Percentiles rank a stretch among this genome's conserved stretches.
phyloP scores from a whole-genome alignment of 1,140 invertebrate species.

The Triops longicaudatus region DNA sequence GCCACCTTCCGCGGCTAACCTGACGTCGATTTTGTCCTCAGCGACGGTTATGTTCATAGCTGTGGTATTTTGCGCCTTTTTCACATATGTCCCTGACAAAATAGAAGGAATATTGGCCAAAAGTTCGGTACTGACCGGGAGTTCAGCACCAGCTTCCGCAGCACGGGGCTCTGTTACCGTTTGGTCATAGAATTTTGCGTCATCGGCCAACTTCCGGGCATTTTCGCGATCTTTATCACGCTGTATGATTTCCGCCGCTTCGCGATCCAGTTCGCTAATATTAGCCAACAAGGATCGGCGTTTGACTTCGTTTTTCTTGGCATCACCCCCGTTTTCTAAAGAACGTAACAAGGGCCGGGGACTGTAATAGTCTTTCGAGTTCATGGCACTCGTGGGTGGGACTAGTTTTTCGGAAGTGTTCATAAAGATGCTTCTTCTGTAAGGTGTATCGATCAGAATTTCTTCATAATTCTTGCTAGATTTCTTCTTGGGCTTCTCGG shows the following conservation, averaged over 20 bases:
- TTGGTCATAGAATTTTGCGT: conserved; percentile 36
- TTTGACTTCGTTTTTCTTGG: conserved; percentile 40
- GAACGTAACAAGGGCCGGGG: not conserved
- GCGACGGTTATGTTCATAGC: conserved; percentile 24
- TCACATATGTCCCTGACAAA: not conserved
- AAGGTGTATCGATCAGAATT: conserved; percentile 36
- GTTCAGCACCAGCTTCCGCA: not conserved
- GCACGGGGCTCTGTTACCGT: conserved; percentile 32
- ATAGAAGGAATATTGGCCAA: not conserved
- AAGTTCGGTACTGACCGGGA: not conserved
- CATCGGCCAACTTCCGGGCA: conserved; percentile 37
- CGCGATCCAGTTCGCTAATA: conserved; percentile 68
- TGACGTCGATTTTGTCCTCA: not conserved
- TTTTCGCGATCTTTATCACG: conserved; percentile 44
- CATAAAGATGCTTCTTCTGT: conserved; percentile 19
- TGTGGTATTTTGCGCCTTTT: conserved; percentile 25
- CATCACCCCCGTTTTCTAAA: not conserved
- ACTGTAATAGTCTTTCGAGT: not conserved
- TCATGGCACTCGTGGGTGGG: not conserved
- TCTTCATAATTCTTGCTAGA: conserved; percentile 21
- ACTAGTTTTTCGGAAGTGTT: not conserved
- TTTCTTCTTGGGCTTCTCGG: conserved; percentile 7
- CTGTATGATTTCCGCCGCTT: conserved; percentile 63
- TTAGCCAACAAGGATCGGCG: conserved; percentile 58
- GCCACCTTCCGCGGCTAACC: conserved; percentile 15